A percentile compares a stretch with the other conserved stretches of the same genome.
These are phyloP conservation scores for Lithophane semibrunnea DNA, from an alignment of 2,888 invertebrate species.

Conservation along the genomic window DNA sequence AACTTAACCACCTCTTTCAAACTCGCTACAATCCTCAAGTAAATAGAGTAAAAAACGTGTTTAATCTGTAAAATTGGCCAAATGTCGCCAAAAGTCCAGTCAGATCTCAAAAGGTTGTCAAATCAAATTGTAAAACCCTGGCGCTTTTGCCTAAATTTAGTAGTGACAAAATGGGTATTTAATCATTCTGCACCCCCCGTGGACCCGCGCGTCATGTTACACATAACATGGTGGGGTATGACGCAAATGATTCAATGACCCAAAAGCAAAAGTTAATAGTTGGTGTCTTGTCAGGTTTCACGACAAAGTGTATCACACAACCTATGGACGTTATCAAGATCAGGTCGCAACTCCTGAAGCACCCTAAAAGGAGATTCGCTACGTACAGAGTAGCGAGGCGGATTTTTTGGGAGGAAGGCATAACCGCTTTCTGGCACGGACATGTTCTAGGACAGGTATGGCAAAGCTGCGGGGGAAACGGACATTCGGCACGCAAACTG, in stretches of 20 bases:
- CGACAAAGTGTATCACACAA: slow-evolving; percentile 87
- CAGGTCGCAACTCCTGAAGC: slow-evolving; percentile 96
- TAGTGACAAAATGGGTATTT: background rate
- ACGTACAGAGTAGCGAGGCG: slow-evolving; percentile 92
- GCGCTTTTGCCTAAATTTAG: background rate
- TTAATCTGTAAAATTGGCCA: background rate
- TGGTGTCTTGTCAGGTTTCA: slow-evolving; percentile 78
- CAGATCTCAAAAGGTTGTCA: background rate
- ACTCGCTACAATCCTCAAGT: no score
- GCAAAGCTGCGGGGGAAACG: background rate
- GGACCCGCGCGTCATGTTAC: slow-evolving; percentile 24
- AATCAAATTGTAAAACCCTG: no score
- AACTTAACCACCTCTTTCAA: background rate
- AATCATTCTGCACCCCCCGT: background rate
- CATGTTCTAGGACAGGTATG: slow-evolving; percentile 96
- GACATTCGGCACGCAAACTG: background rate
- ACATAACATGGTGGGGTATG: slow-evolving; percentile 82
- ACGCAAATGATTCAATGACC: slow-evolving; percentile 76
- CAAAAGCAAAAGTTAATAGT: slow-evolving; percentile 79
- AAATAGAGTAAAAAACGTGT: background rate
- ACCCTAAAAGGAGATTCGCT: slow-evolving; percentile 54
- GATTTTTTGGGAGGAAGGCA: slow-evolving; percentile 95
- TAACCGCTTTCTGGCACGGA: slow-evolving; percentile 97
- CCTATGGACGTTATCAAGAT: slow-evolving; percentile 99
- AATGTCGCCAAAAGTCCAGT: background rate